A percentile compares a stretch with the other conserved stretches of the same genome.
These are phyloP conservation scores for Chaitophorus viminalis DNA, from an alignment of 2,888 invertebrate genomes.

Conservation along the genomic window DNA sequence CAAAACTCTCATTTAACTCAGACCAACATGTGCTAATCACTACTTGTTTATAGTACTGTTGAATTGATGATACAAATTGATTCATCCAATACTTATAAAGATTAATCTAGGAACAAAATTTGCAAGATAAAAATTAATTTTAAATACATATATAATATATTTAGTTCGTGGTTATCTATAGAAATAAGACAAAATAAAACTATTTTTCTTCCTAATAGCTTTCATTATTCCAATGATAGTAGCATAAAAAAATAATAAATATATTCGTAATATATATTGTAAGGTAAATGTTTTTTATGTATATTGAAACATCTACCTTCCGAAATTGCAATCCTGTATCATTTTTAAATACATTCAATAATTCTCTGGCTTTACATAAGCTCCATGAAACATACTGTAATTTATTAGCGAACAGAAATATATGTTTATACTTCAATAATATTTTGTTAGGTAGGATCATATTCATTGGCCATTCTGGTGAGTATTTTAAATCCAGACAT, in stretches of 20 bases:
- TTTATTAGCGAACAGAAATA: slow-evolving; percentile 54
- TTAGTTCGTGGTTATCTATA: background rate
- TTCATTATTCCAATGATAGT: too few species aligned
- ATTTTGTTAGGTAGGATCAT: slow-evolving; percentile 48
- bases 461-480: slow-evolving; percentile 44
- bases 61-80: slow-evolving; percentile 57
- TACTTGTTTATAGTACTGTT: slow-evolving; percentile 57
- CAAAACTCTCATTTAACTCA: slow-evolving; percentile 35
- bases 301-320: slow-evolving; percentile 14
- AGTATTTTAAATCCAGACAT: slow-evolving; percentile 45
- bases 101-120: slow-evolving; percentile 42
- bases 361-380: slow-evolving; percentile 43
- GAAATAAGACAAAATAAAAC: too few species aligned
- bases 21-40: slow-evolving; percentile 42
- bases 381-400: slow-evolving; percentile 56
- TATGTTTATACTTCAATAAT: slow-evolving; percentile 44
- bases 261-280: background rate
- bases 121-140: background rate
- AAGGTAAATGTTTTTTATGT: background rate
- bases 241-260: background rate
- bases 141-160: background rate
- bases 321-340: slow-evolving; percentile 45
- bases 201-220: too few species aligned
- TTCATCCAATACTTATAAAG: slow-evolving; percentile 49
- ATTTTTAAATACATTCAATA: slow-evolving; percentile 45